Conservation (phyloP, 2,113 vertebrate genomes). For the Nyctereutes procyonoides region DNA sequence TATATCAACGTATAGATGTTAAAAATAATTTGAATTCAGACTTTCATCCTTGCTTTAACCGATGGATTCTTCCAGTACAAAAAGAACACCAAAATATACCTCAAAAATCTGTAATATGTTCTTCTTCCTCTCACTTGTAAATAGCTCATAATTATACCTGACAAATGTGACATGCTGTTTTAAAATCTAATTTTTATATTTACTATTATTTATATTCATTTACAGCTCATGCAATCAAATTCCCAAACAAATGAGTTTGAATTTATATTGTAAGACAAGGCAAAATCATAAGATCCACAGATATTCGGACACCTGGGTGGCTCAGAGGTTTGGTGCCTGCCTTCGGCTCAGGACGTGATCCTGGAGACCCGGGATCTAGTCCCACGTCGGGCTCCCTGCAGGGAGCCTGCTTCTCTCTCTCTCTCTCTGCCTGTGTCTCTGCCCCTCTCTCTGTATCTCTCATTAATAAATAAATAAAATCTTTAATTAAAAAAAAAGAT, state of each 20-base stretch:
- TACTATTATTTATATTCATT: neutral
- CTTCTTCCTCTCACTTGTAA: neutral
- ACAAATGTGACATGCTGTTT: neutral
- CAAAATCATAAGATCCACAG: neutral
- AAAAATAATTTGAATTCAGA: neutral
- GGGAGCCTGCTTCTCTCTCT: too few relatives aligned
- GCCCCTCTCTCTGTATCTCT: too few relatives aligned
- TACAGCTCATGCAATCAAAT: neutral
- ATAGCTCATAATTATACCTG: neutral
- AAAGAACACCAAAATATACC: neutral
- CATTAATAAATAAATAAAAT: too few relatives aligned
- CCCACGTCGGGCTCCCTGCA: too few relatives aligned
- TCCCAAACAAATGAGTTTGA: constrained; percentile 20
- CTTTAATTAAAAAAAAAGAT: neutral
- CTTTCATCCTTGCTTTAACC: neutral
- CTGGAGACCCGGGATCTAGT: too few relatives aligned
- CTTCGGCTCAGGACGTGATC: too few relatives aligned
- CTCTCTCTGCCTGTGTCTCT: too few relatives aligned
- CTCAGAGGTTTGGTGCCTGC: too few relatives aligned
- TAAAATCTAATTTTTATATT: constrained; percentile 9
- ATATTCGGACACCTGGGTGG: neutral
- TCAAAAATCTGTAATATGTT: neutral
- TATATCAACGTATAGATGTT: neutral
- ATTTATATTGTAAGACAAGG: neutral
- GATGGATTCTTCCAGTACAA: neutral